A percentile compares a stretch with the other conserved stretches of the same genome.
Evolutionary conservation across 1,140 invertebrate species (phyloP).

Genomic region (Panagrolaimus sp.): DNA sequence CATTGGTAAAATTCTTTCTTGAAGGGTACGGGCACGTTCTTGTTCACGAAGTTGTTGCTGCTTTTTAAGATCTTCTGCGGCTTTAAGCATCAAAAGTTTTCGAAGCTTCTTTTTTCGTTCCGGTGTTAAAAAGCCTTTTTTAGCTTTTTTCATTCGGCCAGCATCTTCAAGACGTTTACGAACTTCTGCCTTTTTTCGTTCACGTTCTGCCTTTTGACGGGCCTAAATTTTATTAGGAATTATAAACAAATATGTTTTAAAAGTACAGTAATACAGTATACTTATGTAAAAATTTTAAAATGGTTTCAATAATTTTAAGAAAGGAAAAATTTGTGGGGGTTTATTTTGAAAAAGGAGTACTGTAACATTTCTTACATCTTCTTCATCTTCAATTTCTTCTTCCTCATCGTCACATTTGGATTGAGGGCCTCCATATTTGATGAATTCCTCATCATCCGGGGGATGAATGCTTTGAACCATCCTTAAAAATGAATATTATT

Average conservation of each 20-base stretch:
- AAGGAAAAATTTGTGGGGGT: no score
- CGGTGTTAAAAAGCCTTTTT: slow-evolving; percentile 48
- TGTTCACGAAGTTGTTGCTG: slow-evolving; percentile 95
- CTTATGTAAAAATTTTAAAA: no score
- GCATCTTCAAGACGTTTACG: slow-evolving; percentile 51
- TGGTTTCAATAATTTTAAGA: no score
- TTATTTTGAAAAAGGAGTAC: no score
- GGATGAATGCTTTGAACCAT: no score
- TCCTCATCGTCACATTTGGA: slow-evolving; percentile 7
- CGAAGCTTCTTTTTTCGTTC: slow-evolving; percentile 48
- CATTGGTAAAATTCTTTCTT: slow-evolving; percentile 67
- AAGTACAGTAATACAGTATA: no score
- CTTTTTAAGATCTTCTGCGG: slow-evolving; percentile 96
- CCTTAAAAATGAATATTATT: no score
- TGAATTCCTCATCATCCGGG: background rate
- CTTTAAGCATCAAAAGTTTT: slow-evolving; percentile 94
- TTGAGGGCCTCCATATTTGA: slow-evolving; percentile 18
- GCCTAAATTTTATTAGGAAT: background rate
- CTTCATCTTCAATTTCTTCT: slow-evolving; percentile 15
- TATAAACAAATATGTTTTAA: no score
- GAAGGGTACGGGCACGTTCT: slow-evolving; percentile 91
- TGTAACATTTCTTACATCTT: background rate
- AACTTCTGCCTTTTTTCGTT: slow-evolving; percentile 50
- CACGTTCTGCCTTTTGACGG: slow-evolving; percentile 29
- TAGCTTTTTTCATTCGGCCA: slow-evolving; percentile 48